Percentiles rank a stretch among this genome's conserved stretches.
Evolutionary conservation across 2,797 vertebrate genomes (phyloP).

Genomic region (Crax fasciolata): DNA sequence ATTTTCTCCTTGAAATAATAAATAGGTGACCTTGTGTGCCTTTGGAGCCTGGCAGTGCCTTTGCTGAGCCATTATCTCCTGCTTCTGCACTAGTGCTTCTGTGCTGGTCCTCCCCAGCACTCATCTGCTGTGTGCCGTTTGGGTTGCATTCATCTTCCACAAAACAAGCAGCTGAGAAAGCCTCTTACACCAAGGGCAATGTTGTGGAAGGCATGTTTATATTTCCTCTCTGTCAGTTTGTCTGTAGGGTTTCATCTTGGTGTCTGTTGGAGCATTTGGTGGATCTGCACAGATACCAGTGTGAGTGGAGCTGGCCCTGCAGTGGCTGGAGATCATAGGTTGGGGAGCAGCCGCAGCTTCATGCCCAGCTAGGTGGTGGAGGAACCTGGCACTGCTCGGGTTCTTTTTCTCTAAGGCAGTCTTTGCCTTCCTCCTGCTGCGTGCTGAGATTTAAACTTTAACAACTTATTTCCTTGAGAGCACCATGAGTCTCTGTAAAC

Average conservation of each 20-base stretch:
- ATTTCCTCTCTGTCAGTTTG: neutral
- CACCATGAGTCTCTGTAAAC: constrained; percentile 61
- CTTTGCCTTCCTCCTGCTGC: constrained; percentile 57
- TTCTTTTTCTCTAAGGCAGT: neutral
- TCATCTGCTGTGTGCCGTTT: constrained; percentile 3
- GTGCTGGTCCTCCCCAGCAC: neutral
- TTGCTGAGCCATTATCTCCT: constrained; percentile 1
- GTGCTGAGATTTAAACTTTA: constrained; percentile 1
- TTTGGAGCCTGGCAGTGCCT: neutral
- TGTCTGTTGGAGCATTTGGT: neutral
- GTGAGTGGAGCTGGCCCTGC: neutral
- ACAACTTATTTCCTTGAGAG: constrained; percentile 59
- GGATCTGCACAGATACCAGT: neutral
- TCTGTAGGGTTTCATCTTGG: neutral
- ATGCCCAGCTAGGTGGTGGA: constrained; percentile 50
- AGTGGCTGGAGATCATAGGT: neutral
- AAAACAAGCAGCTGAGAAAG: neutral
- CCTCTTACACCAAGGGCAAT: neutral
- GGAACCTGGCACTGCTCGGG: constrained; percentile 62
- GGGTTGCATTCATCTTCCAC: neutral
- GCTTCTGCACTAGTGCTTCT: neutral
- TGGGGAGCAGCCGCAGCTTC: neutral
- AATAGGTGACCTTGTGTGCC: neutral
- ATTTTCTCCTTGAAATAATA: constrained; percentile 13
- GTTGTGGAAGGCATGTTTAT: neutral